Evolutionary conservation across 2,797 vertebrate species (phyloP), one percentile per base, ranked within the genome.

Genomic region (Okamejei kenojei): DNA sequence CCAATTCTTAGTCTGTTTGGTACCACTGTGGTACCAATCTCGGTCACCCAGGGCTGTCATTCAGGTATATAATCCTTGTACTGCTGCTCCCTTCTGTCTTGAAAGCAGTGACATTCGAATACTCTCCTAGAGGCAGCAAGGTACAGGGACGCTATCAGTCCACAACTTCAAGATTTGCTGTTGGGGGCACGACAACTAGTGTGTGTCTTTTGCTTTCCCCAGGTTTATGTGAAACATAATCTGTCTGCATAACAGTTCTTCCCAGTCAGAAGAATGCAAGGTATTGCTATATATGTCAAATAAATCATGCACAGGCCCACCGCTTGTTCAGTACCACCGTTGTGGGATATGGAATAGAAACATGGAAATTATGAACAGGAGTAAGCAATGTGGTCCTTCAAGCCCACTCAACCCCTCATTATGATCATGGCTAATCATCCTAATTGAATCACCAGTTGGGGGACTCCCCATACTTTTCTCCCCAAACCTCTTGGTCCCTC

Each of bases 41-140:
- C 98, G 98, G 95, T 98, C 97, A 35, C 98, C 98, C 0, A 97
- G 98, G 1, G 98, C 97, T 76, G 98, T 98, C 65, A 97, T 99
- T 93, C 98, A 98, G 98, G 98, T 98, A 90, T 94, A 38, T 65
- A 80, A 26, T 91, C 68, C 45, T 71, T 65, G 73, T n/a, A 32
- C 61, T 65, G 58, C 11, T 21, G n/a, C 61, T 19, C 7, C n/a
- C 10, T 65, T 32, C n/a, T 32, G n/a, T 68, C n/a, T 32, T 65
- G 15, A 68, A 88, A 32, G 15, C 13, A n/a, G 9, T 63, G 29
- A 86, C 29, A 21, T 8, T 7, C 23, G 38, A 38, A 81, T 38
- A 81, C 10, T 9, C 26, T n/a, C 58, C n/a, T 88, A 13, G 61
- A 65, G 5, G 35, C 13, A 19, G 5, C 15, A 23, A 26, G 26